Evolutionary conservation across 1,140 invertebrate genomes (phyloP).

Genomic region (Drosophila insularis): DNA sequence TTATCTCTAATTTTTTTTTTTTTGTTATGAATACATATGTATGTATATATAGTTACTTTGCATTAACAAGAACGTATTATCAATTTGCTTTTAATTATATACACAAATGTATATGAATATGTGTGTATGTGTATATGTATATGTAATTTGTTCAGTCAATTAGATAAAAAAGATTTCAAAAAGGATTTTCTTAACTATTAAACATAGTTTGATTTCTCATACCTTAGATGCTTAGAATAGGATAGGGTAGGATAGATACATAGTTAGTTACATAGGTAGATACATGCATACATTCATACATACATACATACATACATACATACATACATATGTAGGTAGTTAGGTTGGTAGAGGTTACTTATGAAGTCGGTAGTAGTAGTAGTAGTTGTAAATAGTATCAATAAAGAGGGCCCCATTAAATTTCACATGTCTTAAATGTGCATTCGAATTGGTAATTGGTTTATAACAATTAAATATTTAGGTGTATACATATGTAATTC

Average conservation of each 20-base stretch:
- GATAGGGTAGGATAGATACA: constrained; percentile 46
- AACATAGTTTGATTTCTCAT: constrained; percentile 48
- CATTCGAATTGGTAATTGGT: constrained; percentile 67
- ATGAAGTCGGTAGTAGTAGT: background rate
- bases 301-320: too few species aligned
- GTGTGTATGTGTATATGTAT: constrained; percentile 40
- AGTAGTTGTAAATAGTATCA: background rate
- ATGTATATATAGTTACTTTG: background rate
- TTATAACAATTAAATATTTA: constrained; percentile 29
- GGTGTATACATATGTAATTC: constrained; percentile 35
- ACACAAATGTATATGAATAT: constrained; percentile 34
- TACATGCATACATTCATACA: constrained; percentile 10
- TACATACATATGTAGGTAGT: constrained; percentile 26
- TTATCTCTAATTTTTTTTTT: background rate
- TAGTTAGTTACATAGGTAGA: constrained; percentile 31
- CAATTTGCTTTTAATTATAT: constrained; percentile 69
- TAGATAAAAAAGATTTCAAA: constrained; percentile 79
- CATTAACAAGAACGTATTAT: constrained; percentile 70
- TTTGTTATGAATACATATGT: constrained; percentile 16
- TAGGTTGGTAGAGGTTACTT: constrained; percentile 44
- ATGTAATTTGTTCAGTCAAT: constrained; percentile 78
- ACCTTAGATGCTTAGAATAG: constrained; percentile 46
- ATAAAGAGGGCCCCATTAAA: constrained; percentile 62
- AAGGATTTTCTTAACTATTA: constrained; percentile 67
- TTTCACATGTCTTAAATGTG: constrained; percentile 72